Base-by-base conservation (phyloP, 2,888 invertebrate genomes). In the Coleophora flavipennella region DNA sequence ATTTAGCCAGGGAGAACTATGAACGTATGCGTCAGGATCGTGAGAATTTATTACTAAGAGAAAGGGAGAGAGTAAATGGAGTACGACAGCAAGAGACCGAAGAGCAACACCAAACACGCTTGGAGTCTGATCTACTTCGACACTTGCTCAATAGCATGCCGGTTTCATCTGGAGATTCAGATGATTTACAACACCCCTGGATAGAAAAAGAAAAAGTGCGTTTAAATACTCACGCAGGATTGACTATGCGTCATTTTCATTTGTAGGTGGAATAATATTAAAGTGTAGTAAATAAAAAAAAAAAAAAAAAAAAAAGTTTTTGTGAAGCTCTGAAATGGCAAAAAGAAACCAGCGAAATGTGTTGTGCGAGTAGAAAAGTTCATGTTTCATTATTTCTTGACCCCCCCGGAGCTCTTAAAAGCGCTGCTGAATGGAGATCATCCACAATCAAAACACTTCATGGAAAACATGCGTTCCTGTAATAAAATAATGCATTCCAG, bases 401-500 rank as follows among this genome's bases (percentile, higher is more conserved):
- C n/a, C n/a, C n/a, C n/a, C n/a, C n/a, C n/a, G n/a, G n/a, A n/a
- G n/a, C n/a, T n/a, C n/a, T n/a, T n/a, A n/a, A n/a, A n/a, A n/a
- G n/a, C n/a, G n/a, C n/a, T n/a, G n/a, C n/a, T n/a, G n/a, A n/a
- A n/a, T n/a, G n/a, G n/a, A n/a, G n/a, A n/a, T n/a, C n/a, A n/a
- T n/a, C n/a, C n/a, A n/a, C n/a, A n/a, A n/a, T n/a, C n/a, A n/a
- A n/a, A n/a, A n/a, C n/a, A n/a, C n/a, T n/a, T n/a, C n/a, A n/a
- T n/a, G n/a, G n/a, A n/a, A n/a, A n/a, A n/a, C n/a, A n/a, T n/a
- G n/a, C n/a, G n/a, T n/a, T n/a, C n/a, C n/a, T n/a, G n/a, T n/a
- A n/a, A n/a, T n/a, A n/a, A n/a, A 27, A 27, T 44, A 47, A 40
- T 37, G 44, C 46, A 38, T 51, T 53, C 46, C 52, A 51, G 39